Conservation (phyloP, 30 jellyfish, hydroid and myxozoan species). For the Sanderia malayensis region DNA sequence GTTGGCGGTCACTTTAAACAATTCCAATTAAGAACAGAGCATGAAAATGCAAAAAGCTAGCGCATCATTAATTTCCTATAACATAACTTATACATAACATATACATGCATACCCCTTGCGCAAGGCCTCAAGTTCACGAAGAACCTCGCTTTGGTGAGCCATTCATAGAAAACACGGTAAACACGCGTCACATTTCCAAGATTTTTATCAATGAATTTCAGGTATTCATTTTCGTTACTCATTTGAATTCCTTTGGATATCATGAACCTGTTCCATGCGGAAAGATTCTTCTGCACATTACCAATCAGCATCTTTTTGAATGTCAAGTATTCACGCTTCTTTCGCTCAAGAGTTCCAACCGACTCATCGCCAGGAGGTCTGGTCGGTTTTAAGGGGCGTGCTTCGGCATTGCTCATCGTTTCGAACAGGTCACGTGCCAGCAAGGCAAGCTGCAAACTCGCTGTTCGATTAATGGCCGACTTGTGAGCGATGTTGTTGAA, state of each 20-base stretch:
- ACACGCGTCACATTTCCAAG: neutral
- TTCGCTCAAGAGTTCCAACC: neutral
- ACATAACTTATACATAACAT: too few species aligned
- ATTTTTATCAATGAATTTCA: neutral
- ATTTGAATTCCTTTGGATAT: neutral
- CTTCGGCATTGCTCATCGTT: neutral
- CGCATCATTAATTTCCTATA: too few species aligned
- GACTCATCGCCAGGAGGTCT: neutral
- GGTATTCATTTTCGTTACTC: neutral
- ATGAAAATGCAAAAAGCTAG: too few species aligned
- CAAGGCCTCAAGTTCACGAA: too few species aligned
- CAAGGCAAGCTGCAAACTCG: neutral
- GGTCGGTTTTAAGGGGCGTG: neutral
- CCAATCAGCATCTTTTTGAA: neutral
- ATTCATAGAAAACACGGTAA: neutral
- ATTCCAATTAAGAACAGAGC: too few species aligned
- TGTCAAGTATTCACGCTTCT: neutral
- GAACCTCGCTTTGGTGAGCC: constrained; percentile 1
- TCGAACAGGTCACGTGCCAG: neutral
- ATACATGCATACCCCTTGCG: too few species aligned
- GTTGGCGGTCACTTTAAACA: too few species aligned
- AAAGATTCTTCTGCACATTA: neutral
- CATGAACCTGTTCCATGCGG: neutral
- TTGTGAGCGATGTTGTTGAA: neutral
- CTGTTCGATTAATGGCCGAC: neutral